These are phyloP conservation scores for Ypsolopha scabrella DNA, from an alignment of 2,888 invertebrate genomes.

Conservation along the genomic window DNA sequence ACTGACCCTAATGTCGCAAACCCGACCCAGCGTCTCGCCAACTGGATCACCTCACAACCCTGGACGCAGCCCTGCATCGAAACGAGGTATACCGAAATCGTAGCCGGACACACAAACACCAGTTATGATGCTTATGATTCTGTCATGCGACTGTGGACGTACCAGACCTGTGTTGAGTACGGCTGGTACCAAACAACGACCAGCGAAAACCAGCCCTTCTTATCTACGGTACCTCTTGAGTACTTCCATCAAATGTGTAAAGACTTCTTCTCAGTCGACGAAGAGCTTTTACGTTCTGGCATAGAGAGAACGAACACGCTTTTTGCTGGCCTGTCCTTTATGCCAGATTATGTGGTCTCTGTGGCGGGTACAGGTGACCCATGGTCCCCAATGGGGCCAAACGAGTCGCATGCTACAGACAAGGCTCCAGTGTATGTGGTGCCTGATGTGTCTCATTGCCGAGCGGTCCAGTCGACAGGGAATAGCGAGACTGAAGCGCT, in stretches of 20 bases:
- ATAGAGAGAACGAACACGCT: slow-evolving; percentile 55
- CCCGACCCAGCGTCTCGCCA: slow-evolving; percentile 36
- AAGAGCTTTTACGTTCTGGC: slow-evolving; percentile 32
- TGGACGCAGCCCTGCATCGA: slow-evolving; percentile 42
- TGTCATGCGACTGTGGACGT: slow-evolving; percentile 77
- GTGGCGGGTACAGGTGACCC: slow-evolving; percentile 44
- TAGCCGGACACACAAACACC: slow-evolving; percentile 33
- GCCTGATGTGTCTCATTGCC: slow-evolving; percentile 37
- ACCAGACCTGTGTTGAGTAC: slow-evolving; percentile 89
- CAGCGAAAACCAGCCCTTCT: slow-evolving; percentile 73
- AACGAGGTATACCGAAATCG: slow-evolving; percentile 32
- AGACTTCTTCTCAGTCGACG: slow-evolving; percentile 39
- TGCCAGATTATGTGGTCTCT: slow-evolving; percentile 43
- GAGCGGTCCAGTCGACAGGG: slow-evolving; percentile 14
- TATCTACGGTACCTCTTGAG: slow-evolving; percentile 51
- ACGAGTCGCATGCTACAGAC: slow-evolving; percentile 20
- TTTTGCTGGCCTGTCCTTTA: slow-evolving; percentile 30
- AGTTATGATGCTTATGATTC: slow-evolving; percentile 31
- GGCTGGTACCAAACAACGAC: slow-evolving; percentile 85
- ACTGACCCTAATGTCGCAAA: slow-evolving; percentile 19
- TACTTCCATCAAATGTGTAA: slow-evolving; percentile 59
- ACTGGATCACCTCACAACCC: slow-evolving; percentile 29
- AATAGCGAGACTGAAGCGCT: too few species aligned
- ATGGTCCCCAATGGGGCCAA: slow-evolving; percentile 46
- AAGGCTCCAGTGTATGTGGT: slow-evolving; percentile 41